Evolutionary conservation across 2,888 invertebrate genomes (phyloP).

Genomic region (Acanthococcus lagerstroemiae): DNA sequence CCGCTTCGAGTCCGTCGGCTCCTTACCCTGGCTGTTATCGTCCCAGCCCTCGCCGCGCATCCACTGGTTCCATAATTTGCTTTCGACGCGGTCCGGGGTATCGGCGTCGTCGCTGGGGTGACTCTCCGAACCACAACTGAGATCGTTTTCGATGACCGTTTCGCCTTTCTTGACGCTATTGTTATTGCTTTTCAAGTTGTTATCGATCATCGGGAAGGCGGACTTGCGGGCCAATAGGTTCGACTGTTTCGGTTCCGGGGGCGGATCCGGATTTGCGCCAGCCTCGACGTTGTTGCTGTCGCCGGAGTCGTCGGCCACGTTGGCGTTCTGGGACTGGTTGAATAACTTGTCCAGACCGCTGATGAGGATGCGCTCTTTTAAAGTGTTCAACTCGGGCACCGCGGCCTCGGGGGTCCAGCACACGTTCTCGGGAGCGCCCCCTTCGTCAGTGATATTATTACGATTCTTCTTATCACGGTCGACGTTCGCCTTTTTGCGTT

Average conservation of each 20-base stretch:
- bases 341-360: slow-evolving; percentile 17
- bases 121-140: not conserved
- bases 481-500: slow-evolving; percentile 11
- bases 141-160: not conserved
- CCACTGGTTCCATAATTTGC: slow-evolving; percentile 10
- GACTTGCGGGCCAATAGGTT: slow-evolving; percentile 2
- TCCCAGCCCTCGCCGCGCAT: slow-evolving; percentile 24
- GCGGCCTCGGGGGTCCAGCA: slow-evolving; percentile 3
- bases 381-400: slow-evolving; percentile 14
- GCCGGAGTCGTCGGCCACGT: not conserved
- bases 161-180: not conserved
- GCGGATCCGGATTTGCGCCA: too few relatives aligned
- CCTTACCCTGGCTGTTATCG: not conserved
- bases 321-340: not conserved
- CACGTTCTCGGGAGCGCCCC: not conserved
- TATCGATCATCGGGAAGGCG: slow-evolving; percentile 10
- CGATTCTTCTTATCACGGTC: slow-evolving; percentile 4
- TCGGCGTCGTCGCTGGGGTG: not conserved
- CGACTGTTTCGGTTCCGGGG: too few relatives aligned
- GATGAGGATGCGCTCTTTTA: slow-evolving; percentile 19
- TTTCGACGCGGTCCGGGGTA: not conserved
- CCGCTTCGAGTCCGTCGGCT: not conserved
- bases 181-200: not conserved
- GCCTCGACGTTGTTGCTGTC: not conserved
- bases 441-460: not conserved